A percentile compares a stretch with the other conserved stretches of the same genome.
Evolutionary conservation across 2,888 invertebrate genomes (phyloP).

Genomic region (Dynastes hyllus): DNA sequence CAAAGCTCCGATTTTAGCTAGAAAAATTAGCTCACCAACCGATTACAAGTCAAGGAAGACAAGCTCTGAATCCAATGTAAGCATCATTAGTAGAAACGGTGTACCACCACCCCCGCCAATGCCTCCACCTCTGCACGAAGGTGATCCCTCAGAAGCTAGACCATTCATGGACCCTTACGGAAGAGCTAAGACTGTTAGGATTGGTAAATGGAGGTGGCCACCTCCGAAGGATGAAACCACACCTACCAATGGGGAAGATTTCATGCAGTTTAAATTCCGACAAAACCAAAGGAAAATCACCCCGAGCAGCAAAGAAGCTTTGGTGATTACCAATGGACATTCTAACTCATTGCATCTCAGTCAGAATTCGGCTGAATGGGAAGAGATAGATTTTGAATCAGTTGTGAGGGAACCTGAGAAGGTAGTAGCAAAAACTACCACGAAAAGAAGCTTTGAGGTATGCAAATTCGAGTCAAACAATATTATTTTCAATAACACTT

Average conservation of each 20-base stretch:
- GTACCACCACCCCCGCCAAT: conserved; percentile 90
- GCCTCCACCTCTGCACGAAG: conserved; percentile 88
- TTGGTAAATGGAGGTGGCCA: conserved; percentile 98
- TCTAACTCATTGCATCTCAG: conserved; percentile 28
- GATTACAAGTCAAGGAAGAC: conserved; percentile 69
- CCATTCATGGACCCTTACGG: conserved; percentile 94
- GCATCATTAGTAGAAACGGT: conserved; percentile 68
- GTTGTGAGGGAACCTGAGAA: conserved; percentile 59
- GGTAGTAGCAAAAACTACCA: conserved; percentile 55
- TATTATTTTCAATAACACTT: conserved; percentile 67
- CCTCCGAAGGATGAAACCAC: conserved; percentile 84
- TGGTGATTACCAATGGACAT: conserved; percentile 60
- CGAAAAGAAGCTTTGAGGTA: conserved; percentile 60
- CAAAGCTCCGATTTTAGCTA: conserved; percentile 62
- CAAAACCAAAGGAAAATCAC: conserved; percentile 86
- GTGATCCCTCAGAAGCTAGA: conserved; percentile 86
- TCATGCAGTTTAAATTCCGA: conserved; percentile 91
- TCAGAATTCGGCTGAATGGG: conserved; percentile 82
- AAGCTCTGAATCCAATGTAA: conserved; percentile 72
- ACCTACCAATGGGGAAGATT: conserved; percentile 82
- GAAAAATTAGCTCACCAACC: conserved; percentile 67
- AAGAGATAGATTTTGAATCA: conserved; percentile 86
- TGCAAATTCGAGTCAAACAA: conserved; percentile 49
- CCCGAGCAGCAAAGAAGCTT: conserved; percentile 75
- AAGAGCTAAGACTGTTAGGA: conserved; percentile 93